These are phyloP conservation scores for Darevskia nairensis DNA, from an alignment of 2,797 vertebrate species.

Conservation along the genomic window DNA sequence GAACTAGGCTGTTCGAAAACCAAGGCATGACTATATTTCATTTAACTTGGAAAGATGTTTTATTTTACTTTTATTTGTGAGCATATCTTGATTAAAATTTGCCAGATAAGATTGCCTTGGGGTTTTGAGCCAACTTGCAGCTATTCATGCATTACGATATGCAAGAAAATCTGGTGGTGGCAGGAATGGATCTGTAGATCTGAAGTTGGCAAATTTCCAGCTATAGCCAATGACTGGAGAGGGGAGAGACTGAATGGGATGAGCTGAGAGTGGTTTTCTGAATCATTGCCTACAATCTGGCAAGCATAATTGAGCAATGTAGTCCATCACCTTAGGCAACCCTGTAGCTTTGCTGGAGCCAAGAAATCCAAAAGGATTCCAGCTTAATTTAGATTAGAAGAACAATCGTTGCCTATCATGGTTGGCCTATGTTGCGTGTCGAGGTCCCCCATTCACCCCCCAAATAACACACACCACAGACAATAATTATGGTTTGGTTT, in stretches of 20 bases:
- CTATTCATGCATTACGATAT: neutral
- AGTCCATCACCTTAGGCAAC: neutral
- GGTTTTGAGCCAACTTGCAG: neutral
- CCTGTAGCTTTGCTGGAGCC: neutral
- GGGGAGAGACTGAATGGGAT: neutral
- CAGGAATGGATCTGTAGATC: neutral
- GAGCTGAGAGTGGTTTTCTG: neutral
- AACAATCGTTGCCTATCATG: neutral
- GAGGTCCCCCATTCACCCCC: too few relatives aligned
- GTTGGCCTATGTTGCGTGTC: too few relatives aligned
- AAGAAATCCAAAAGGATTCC: neutral
- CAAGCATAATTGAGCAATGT: neutral
- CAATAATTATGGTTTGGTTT: too few relatives aligned
- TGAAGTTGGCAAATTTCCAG: neutral
- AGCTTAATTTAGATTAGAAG: neutral
- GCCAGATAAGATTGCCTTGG: neutral
- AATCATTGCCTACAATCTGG: neutral
- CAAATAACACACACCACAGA: too few relatives aligned
- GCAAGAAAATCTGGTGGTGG: neutral
- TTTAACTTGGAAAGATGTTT: too few relatives aligned
- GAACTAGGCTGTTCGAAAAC: too few relatives aligned
- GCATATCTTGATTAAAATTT: too few relatives aligned
- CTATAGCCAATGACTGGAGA: neutral
- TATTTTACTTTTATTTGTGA: too few relatives aligned
- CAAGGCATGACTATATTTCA: too few relatives aligned